Evolutionary conservation across 2,113 vertebrate species (phyloP), one percentile per base, ranked within the genome.

Genomic region (Scartelaos histophorus): DNA sequence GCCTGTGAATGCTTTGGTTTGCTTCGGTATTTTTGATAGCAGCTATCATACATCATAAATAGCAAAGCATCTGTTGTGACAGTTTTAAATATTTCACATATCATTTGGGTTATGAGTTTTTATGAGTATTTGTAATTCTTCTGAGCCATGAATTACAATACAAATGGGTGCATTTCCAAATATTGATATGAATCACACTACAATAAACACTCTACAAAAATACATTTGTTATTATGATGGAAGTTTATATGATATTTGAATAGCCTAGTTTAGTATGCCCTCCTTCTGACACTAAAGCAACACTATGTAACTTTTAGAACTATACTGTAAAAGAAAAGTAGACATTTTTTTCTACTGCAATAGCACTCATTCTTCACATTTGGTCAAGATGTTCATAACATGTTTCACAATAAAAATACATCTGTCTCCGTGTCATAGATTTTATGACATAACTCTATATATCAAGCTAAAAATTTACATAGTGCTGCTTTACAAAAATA

Each of bases 401-500:
- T 29, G 57, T 29, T 13, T 29, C 29, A 29, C 24, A 60, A 29
- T 16, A 25, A 29, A 29, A 47, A 43, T 43, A 43, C 17, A 3
- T 7, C 9, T 15, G 13, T 60, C 4, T 24, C 3, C 6, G 6
- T 25, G 24, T 60, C 5, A 60, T 60, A 51, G 17, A 51, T 60
- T 58, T 13, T 15, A 29, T 60, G 13, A 13, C 12, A 15, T 58
- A 12, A 4, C 56, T 58, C 56, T 11, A 25, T 58, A 25, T 24
- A 24, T 15, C 5, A 24, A 60, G 57, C 24, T 29, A 34, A 25
- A 58, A 61, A 61, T 3, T 61, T 17, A 17, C 25, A 38, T 64
- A 69, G 47, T 43, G 24, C 21, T 64, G 58, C 73, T 66, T 77
- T 47, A 16, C 1, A 12, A 43, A 10, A 43, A 43, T 43, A 43